Conservation (phyloP, 2,113 vertebrate species). For the Clarias gariepinus region DNA sequence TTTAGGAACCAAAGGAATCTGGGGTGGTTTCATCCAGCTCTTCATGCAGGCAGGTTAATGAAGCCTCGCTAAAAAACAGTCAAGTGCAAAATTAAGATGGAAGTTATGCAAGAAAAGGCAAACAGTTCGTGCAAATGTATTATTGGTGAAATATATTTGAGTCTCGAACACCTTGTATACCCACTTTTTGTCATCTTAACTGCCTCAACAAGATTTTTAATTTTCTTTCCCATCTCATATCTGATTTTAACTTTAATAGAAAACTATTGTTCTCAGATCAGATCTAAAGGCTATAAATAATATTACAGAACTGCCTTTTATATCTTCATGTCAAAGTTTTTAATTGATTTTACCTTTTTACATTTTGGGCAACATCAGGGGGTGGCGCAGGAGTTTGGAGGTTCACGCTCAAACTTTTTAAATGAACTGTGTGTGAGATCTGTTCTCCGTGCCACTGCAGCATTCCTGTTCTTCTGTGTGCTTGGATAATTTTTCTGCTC, state of each 20-base stretch:
- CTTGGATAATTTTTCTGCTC: slow-evolving; percentile 67
- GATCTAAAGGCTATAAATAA: not conserved
- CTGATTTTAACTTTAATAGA: not conserved
- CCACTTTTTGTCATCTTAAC: not conserved
- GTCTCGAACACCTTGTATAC: not conserved
- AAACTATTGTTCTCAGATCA: not conserved
- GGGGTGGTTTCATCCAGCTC: not conserved
- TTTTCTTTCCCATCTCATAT: not conserved
- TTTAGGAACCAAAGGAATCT: not conserved
- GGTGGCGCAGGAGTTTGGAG: no score
- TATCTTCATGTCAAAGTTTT: not conserved
- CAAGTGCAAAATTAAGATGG: not conserved
- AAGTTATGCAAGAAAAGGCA: not conserved
- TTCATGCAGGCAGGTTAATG: not conserved
- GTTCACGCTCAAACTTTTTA: not conserved
- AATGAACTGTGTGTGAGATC: slow-evolving; percentile 53
- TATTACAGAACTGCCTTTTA: not conserved
- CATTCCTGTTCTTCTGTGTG: slow-evolving; percentile 52
- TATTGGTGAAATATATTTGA: no score
- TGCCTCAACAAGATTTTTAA: not conserved
- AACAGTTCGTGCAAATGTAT: not conserved
- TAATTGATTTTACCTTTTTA: not conserved
- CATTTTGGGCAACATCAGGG: not conserved
- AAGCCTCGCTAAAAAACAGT: not conserved
- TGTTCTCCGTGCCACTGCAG: slow-evolving; percentile 59